Evolutionary conservation across 2,888 invertebrate genomes (phyloP).

Genomic region (Cryptocephalus primarius): DNA sequence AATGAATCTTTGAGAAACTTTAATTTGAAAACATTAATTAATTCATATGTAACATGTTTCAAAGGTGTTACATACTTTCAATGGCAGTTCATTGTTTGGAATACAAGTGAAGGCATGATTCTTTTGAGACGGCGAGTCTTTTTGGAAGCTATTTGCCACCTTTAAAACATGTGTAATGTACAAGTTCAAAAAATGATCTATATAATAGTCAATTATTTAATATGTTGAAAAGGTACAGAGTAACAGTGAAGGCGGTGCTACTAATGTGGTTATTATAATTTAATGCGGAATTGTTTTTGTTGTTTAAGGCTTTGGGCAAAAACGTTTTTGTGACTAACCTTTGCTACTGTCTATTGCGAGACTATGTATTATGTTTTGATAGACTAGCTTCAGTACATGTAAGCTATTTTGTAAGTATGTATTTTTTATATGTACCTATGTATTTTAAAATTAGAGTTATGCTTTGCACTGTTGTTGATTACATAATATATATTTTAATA

Average conservation of each 20-base stretch:
- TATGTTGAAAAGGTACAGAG: neutral
- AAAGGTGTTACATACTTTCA: too few species aligned
- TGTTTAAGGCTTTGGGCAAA: constrained; percentile 15
- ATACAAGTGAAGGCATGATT: neutral
- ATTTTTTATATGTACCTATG: constrained; percentile 15
- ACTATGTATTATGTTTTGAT: constrained; percentile 6
- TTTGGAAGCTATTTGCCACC: neutral
- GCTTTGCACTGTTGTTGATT: constrained; percentile 33
- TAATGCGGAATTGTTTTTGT: constrained; percentile 27
- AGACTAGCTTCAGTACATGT: constrained; percentile 29
- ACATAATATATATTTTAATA: constrained; percentile 29
- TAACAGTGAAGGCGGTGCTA: constrained; percentile 27
- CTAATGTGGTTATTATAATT: constrained; percentile 22
- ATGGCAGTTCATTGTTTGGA: neutral
- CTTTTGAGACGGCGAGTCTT: neutral
- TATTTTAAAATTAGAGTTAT: constrained; percentile 13
- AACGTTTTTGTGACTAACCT: constrained; percentile 1
- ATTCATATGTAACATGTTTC: too few species aligned
- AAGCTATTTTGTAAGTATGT: constrained; percentile 29
- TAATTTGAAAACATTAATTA: too few species aligned
- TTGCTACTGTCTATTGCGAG: neutral
- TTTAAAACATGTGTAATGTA: too few species aligned
- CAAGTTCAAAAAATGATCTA: too few species aligned
- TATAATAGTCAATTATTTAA: too few species aligned
- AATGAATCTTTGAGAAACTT: too few species aligned